phyloP scores from a whole-genome alignment of 64 coral and sea anemone genomes.

The Orbicella faveolata region DNA sequence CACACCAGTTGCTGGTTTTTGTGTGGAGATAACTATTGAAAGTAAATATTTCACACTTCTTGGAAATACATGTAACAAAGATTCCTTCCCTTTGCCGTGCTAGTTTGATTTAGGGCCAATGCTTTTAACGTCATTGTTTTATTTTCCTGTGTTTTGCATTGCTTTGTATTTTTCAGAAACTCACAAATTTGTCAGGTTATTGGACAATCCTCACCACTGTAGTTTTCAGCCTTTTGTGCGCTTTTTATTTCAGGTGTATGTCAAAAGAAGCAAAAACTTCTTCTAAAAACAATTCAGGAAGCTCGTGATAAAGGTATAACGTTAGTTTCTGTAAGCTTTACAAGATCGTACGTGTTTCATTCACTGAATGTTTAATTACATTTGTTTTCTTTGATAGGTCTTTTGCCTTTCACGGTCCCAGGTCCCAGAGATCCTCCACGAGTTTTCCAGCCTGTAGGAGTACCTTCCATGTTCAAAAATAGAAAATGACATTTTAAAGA shows the following conservation, averaged over 20 bases:
- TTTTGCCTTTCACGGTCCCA: conserved; percentile 84
- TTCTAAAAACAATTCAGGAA: conserved; percentile 73
- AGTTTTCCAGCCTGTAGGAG: conserved; percentile 62
- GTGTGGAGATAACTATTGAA: not conserved
- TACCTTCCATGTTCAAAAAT: conserved; percentile 83
- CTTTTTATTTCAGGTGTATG: conserved; percentile 71
- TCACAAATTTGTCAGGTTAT: too few relatives aligned
- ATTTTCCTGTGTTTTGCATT: too few relatives aligned
- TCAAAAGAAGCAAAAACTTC: conserved; percentile 81
- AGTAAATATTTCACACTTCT: too few relatives aligned
- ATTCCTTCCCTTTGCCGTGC: not conserved
- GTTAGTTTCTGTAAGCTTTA: not conserved
- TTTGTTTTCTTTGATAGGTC: conserved; percentile 41
- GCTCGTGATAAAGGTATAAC: conserved; percentile 71
- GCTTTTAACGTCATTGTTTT: too few relatives aligned
- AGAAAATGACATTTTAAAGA: conserved; percentile 48
- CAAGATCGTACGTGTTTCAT: not conserved
- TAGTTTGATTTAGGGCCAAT: too few relatives aligned
- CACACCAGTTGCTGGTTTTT: not conserved
- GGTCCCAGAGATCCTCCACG: conserved; percentile 78
- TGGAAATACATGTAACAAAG: too few relatives aligned
- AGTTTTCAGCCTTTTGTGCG: not conserved
- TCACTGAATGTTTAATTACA: not conserved
- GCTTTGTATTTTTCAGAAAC: too few relatives aligned
- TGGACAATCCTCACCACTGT: too few relatives aligned